Evolutionary conservation across 2,113 vertebrate genomes (phyloP).

Genomic region (Piaya cayana): DNA sequence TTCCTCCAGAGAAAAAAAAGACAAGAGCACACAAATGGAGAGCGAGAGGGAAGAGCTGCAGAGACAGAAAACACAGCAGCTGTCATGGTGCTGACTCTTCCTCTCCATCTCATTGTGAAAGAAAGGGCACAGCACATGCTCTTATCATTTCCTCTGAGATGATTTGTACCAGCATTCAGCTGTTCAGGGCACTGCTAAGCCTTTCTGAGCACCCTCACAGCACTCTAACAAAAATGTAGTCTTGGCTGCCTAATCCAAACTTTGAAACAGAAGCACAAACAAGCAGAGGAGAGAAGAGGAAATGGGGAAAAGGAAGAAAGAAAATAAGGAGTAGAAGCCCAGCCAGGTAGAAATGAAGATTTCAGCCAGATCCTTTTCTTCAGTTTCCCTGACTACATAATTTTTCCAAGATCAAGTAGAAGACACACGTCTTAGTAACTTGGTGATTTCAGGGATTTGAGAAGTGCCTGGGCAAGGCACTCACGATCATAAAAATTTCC

Average conservation of each 20-base stretch:
- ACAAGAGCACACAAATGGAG: background rate
- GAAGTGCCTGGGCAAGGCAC: background rate
- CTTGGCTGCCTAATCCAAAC: background rate
- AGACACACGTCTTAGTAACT: background rate
- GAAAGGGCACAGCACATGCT: background rate
- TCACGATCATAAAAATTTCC: background rate
- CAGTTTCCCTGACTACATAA: background rate
- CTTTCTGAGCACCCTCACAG: background rate
- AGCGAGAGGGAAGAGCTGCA: background rate
- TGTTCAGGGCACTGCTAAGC: background rate
- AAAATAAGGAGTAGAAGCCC: background rate
- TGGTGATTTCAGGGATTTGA: background rate
- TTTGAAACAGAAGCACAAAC: background rate
- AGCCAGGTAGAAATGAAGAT: background rate
- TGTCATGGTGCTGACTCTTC: slow-evolving; percentile 32
- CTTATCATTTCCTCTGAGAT: slow-evolving; percentile 22
- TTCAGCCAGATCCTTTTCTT: background rate
- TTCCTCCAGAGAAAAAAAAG: background rate
- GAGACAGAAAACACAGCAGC: slow-evolving; percentile 1
- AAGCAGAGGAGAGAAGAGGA: background rate
- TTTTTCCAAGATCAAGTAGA: background rate
- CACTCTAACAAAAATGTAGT: background rate
- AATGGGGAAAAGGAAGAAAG: background rate
- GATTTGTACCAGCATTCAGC: background rate
- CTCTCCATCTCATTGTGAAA: slow-evolving; percentile 12